Base-by-base conservation (phyloP, 2,888 invertebrate genomes). In the Hetaerina titia region DNA sequence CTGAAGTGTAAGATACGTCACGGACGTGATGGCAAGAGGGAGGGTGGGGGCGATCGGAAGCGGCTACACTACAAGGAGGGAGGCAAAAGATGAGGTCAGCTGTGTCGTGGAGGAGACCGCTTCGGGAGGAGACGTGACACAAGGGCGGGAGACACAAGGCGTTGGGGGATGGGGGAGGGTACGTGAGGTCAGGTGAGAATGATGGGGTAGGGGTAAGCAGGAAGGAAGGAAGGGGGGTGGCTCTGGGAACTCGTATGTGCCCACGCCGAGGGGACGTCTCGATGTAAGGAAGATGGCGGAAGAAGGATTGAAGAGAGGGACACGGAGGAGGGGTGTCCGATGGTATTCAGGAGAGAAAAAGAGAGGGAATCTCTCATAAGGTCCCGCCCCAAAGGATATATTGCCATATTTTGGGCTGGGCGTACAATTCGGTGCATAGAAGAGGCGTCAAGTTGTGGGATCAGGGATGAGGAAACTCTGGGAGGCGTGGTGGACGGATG, bases 31-130 rank as follows among this genome's bases (percentile, higher is more conserved):
- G 31, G 11, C 81, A 22, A 89, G 88, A 45, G 89, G n/a, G 89
- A 31, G n/a, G 89, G 19, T 15, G 89, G 57, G n/a, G 58, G 57
- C 0, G 17, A 89, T 57, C n/a, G 58, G 58, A 1, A 45, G 89
- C 9, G 11, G 45, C n/a, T n/a, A n/a, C 22, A 69, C 22, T 7
- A 89, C 22, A 31, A 58, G 92, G 92, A 74, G 74, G 74, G 69
- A 45, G 56, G 8, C 2, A 63, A n/a, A 90, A 90, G 90, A 90
- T n/a, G 69, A 69, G 92, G 64, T 92, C 64, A 92, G 45, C 63
- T 25, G 90, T 31, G 31, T 31, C 58, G 60, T 31, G 63, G 45
- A 60, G 22, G 22, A 19, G 60, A 60, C 60, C 60, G 60, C 60
- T 60, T 17, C 60, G 11, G 60, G 60, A 63, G 90, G 90, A 63